phyloP scores from a whole-genome alignment of 1,140 invertebrate species.

The Andrena cerasifolii region DNA sequence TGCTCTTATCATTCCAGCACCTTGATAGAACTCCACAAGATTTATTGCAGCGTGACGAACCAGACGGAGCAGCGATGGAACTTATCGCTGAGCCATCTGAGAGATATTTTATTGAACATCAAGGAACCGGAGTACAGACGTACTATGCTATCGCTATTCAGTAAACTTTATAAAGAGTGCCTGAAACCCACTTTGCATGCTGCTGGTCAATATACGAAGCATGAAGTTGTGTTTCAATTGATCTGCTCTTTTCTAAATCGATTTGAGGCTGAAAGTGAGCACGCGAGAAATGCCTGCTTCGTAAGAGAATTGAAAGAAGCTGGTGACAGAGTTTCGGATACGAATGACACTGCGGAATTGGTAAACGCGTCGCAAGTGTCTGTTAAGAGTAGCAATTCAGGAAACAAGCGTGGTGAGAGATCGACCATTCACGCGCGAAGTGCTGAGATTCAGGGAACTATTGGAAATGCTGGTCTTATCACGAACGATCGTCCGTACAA shows the following conservation, averaged over 20 bases:
- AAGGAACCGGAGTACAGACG: conserved; percentile 37
- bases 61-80: conserved; percentile 60
- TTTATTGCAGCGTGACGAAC: conserved; percentile 53
- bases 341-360: background rate
- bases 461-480: background rate
- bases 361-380: background rate
- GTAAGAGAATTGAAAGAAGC: background rate
- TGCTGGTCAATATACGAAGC: background rate
- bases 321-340: background rate
- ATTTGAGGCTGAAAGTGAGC: conserved; percentile 64
- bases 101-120: conserved; percentile 60
- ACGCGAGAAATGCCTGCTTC: background rate
- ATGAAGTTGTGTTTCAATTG: conserved; percentile 49
- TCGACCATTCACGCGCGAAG: background rate
- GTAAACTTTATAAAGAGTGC: conserved; percentile 50
- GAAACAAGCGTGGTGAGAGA: background rate
- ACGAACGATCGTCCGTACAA: conserved; percentile 28
- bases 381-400: background rate
- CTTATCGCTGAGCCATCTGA: conserved; percentile 65
- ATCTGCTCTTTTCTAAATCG: conserved; percentile 62
- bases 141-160: conserved; percentile 44
- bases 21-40: conserved; percentile 63
- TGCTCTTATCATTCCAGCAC: conserved; percentile 63
- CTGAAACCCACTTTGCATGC: conserved; percentile 39
- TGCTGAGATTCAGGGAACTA: too few species aligned